Base-by-base conservation (phyloP, 2,113 vertebrate genomes). In the Malurus cyaneus region DNA sequence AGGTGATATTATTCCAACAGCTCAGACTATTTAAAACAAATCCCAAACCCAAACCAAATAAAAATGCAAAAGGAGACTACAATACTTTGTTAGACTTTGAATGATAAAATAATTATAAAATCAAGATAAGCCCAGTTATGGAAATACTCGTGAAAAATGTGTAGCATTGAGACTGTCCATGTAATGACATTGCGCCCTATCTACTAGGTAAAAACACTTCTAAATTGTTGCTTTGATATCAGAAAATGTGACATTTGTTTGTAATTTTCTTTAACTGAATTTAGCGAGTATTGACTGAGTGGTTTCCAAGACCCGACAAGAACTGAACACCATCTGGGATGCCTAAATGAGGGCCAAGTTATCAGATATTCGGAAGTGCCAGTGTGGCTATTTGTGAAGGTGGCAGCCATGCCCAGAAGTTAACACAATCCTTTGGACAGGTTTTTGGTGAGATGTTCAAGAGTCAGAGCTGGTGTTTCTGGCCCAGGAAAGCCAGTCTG, bases 381-480 rank as follows among this genome's bases (percentile, higher is more conserved):
- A 23, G 28, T 13, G 32, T 26, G n/a, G 31, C 13, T 83, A 6
- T 69, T 66, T 62, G 36, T 47, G 80, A 53, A 65, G 54, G 21
- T 21, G 28, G 53, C 72, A 25, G 3, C 19, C 1, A 5, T 60
- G 59, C 23, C 39, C 11, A 6, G 41, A 69, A 61, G 13, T 49
- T 42, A 18, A 17, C 5, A 8, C 13, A 53, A 21, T 31, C 0
- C 8, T 65, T 83, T 80, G 31, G 50, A 50, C 88, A 41, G 41
- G 17, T 67, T 47, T 46, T 82, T 57, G 36, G 25, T 73, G 78
- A 53, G 8, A 49, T 56, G 73, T 18, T 34, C 28, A 6, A 18
- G 49, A 52, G 23, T 31, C 56, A 67, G 7, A 0, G 3, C 9
- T 0, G 0, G 25, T 49, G 26, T 76, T 61, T 60, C 62, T 57